Percentiles rank a stretch among this genome's conserved stretches.
These are phyloP conservation scores for Turritopsis rubra DNA, from an alignment of 30 jellyfish, hydroid and myxozoan genomes.

Conservation along the genomic window DNA sequence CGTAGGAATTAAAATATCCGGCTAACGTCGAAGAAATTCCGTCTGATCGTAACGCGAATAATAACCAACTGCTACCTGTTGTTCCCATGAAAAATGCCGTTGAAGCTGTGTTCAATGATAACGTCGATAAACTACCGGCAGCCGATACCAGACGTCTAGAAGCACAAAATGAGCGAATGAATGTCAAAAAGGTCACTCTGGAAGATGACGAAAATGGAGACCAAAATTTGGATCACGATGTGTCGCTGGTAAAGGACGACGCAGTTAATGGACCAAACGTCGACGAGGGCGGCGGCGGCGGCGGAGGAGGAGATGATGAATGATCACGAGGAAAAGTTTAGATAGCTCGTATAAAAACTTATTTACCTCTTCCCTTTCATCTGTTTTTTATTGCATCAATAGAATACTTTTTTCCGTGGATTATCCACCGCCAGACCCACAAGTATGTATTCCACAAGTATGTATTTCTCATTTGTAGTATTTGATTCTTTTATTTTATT, in stretches of 20 bases:
- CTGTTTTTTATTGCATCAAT: no score
- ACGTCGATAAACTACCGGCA: not conserved
- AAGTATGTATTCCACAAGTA: no score
- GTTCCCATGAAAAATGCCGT: not conserved
- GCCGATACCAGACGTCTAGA: not conserved
- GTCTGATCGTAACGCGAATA: not conserved
- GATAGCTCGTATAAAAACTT: no score
- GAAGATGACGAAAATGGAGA: constrained; percentile 77
- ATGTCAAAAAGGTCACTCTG: constrained; percentile 25
- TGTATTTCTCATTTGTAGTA: no score
- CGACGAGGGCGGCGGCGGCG: not conserved
- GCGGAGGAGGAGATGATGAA: constrained; percentile 5
- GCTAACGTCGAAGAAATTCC: not conserved
- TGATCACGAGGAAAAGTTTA: not conserved
- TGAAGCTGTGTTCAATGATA: not conserved
- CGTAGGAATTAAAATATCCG: not conserved
- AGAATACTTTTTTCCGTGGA: no score
- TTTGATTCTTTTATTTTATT: no score
- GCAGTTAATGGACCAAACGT: not conserved
- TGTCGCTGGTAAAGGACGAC: constrained; percentile 21
- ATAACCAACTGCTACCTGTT: not conserved
- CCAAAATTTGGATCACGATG: constrained; percentile 49
- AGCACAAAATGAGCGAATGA: not conserved
- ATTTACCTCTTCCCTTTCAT: no score
- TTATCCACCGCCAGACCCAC: no score